Percentiles rank a stretch among this genome's conserved stretches.
These are phyloP conservation scores for Galerucella calmariensis DNA, from an alignment of 2,888 invertebrate genomes.

Conservation along the genomic window DNA sequence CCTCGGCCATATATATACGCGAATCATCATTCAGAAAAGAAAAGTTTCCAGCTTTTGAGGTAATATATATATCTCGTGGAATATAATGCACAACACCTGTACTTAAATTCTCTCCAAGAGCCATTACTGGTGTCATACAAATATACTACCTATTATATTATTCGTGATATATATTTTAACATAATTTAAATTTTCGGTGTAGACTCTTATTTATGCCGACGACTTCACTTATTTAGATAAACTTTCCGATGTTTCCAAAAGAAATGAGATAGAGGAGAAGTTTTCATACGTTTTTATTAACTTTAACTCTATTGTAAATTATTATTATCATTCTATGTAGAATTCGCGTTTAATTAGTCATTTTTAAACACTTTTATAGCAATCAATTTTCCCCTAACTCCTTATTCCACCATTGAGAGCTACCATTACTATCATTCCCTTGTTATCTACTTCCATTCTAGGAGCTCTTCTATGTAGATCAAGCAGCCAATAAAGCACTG, in stretches of 20 bases:
- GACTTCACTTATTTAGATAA: conserved; percentile 46
- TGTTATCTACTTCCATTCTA: too few species aligned
- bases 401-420: too few species aligned
- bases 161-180: conserved; percentile 47
- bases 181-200: conserved; percentile 45
- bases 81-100: conserved; percentile 51
- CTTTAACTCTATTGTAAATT: not conserved
- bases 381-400: too few species aligned
- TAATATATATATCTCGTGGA: conserved; percentile 41
- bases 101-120: conserved; percentile 49
- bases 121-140: conserved; percentile 49
- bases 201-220: conserved; percentile 39
- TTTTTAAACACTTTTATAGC: too few species aligned
- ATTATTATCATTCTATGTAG: not conserved
- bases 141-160: conserved; percentile 49
- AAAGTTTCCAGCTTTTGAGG: conserved; percentile 18
- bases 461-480: too few species aligned
- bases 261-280: not conserved
- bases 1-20: conserved; percentile 5
- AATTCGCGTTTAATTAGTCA: not conserved
- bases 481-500: too few species aligned
- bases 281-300: not conserved
- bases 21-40: conserved; percentile 21
- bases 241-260: conserved; percentile 32
- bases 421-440: too few species aligned